phyloP scores from a whole-genome alignment of 2,797 vertebrate species.

The Ambastaia sidthimunki region DNA sequence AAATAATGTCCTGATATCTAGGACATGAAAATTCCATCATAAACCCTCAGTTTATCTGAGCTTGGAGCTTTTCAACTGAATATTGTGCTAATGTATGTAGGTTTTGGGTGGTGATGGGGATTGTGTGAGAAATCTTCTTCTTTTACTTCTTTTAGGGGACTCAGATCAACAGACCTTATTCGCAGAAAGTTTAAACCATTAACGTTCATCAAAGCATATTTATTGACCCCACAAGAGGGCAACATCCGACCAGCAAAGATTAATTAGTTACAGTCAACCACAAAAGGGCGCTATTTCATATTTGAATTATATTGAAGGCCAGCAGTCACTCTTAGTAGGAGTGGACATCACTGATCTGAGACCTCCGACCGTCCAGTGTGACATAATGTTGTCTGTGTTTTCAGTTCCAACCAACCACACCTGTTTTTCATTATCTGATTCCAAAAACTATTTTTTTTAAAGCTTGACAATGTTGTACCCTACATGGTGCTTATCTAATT shows the following conservation, averaged over 20 bases:
- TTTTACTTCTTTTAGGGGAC: not conserved
- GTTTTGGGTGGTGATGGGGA: not conserved
- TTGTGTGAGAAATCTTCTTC: not conserved
- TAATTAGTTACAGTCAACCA: slow-evolving; percentile 14
- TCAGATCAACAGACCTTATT: slow-evolving; percentile 16
- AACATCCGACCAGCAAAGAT: slow-evolving; percentile 13
- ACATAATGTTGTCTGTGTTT: slow-evolving; percentile 18
- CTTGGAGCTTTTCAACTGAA: slow-evolving; percentile 16
- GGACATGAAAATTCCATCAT: slow-evolving; percentile 10
- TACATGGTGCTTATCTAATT: not conserved
- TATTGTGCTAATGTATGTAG: slow-evolving; percentile 11
- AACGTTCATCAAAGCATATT: slow-evolving; percentile 50
- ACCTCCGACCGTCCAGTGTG: not conserved
- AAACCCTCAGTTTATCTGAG: not conserved
- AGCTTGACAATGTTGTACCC: not conserved
- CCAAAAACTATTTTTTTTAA: not conserved
- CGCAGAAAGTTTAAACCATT: not conserved
- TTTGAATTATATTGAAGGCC: not conserved
- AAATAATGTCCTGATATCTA: not conserved
- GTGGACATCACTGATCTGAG: not conserved
- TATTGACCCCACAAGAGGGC: slow-evolving; percentile 46
- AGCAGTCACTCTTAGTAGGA: not conserved
- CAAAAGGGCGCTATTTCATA: slow-evolving; percentile 42
- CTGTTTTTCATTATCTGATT: slow-evolving; percentile 18
- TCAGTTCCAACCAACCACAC: slow-evolving; percentile 30